These are phyloP conservation scores for Passer montanus DNA, from an alignment of 2,113 vertebrate genomes.

Conservation along the genomic window DNA sequence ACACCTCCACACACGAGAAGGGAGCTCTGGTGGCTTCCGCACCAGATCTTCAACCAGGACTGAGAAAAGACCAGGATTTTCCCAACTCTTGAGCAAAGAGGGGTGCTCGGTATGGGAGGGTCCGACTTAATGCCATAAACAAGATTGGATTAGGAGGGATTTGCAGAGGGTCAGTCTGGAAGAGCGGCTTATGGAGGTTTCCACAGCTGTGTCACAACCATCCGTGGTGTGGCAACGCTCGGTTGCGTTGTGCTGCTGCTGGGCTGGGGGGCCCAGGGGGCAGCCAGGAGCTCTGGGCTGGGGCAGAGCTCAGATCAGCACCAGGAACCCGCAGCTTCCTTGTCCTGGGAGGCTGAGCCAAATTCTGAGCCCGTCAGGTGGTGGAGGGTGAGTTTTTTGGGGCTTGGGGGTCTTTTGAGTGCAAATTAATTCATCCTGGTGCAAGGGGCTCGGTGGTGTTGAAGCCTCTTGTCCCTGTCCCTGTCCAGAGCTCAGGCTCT, in stretches of 20 bases:
- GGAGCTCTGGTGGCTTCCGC: not conserved
- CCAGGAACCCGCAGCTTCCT: fast-evolving
- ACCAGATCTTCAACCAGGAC: not conserved
- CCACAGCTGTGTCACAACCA: not conserved
- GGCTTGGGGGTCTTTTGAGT: not conserved
- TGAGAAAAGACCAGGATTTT: not conserved
- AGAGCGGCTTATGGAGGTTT: not conserved
- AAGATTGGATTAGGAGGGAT: constrained; percentile 54
- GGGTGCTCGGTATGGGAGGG: not conserved
- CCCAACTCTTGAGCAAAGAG: not conserved
- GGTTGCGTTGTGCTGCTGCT: fast-evolving
- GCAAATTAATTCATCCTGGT: too few relatives aligned
- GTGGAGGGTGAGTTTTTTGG: not conserved
- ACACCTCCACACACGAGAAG: fast-evolving
- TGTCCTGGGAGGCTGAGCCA: not conserved
- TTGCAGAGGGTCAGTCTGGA: constrained; percentile 12
- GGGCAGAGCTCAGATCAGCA: not conserved
- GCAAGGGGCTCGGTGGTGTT: fast-evolving
- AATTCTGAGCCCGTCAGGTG: fast-evolving
- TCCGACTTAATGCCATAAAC: not conserved
- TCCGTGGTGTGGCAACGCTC: fast-evolving
- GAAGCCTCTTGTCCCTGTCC: fast-evolving
- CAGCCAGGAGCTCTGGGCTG: not conserved
- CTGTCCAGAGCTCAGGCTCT: not conserved
- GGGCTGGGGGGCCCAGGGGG: not conserved